Evolutionary conservation across 2,797 vertebrate genomes (phyloP), one percentile per base, ranked within the genome.

Genomic region (Malacoctenus gilli): DNA sequence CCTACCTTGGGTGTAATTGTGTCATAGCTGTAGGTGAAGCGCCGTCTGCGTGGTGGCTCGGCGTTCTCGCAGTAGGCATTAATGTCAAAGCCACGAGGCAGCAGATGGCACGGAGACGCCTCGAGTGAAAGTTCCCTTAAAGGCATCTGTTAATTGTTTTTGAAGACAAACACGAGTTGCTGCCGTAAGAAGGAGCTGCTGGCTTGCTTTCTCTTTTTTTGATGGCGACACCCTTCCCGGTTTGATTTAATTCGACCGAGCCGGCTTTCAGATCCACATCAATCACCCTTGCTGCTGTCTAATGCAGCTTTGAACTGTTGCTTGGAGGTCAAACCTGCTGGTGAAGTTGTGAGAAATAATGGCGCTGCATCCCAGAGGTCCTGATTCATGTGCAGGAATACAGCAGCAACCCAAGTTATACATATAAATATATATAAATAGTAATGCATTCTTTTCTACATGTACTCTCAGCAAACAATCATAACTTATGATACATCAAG

Each of bases 51-150:
- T 62, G 50, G 42, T 16, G 40, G 41, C 52, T 73, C 52, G 41
- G 50, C 57, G 68, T 72, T 75, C 68, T 80, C 79, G 48, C 79
- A 76, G 79, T 63, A 59, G 77, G 73, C 62, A 59, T 67, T 84
- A 83, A 88, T 86, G 83, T 87, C 80, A 81, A 62, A 80, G 72
- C 70, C 60, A 52, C 72, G 15, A 78, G 76, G 72, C 23, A 81
- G 80, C 91, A 92, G 91, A 91, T 89, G 90, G 87, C 69, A 68
- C 59, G 49, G 73, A 84, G 77, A 79, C 39, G 87, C 88, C 84
- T 80, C 60, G 66, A 87, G 88, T 87, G 68, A 49, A 81, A 78
- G 59, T 77, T 68, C 74, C 74, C 84, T 76, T 85, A 68, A 83
- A 86, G 88, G 82, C 85, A 83, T 89, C 83, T 87, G 83, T 74